Percentiles rank a stretch among this genome's conserved stretches.
These are phyloP conservation scores for Melipona bicolor DNA, from an alignment of 2,888 invertebrate genomes.

Conservation along the genomic window DNA sequence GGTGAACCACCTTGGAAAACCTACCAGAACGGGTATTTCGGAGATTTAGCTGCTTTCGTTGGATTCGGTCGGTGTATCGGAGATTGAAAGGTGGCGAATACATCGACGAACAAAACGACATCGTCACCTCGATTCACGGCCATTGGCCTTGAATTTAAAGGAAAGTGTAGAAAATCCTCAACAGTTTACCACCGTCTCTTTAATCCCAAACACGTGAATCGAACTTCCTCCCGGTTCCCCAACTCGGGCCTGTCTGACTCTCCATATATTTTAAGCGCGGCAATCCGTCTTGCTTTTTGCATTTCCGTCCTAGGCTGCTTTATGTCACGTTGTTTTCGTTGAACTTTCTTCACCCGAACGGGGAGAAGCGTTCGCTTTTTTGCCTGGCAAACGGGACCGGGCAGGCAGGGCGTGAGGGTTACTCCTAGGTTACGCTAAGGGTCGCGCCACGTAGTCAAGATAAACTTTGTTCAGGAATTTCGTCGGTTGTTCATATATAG, in stretches of 20 bases:
- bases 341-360: conserved; percentile 40
- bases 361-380: conserved; percentile 27
- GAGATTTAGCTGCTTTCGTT: conserved; percentile 14
- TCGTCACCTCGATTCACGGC: too few relatives aligned
- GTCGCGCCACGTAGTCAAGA: conserved; percentile 22
- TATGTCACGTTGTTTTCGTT: conserved; percentile 58
- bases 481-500: conserved; percentile 40
- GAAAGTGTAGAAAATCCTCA: not conserved
- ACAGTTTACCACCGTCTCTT: conserved; percentile 26
- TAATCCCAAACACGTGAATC: conserved; percentile 58
- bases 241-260: conserved; percentile 25
- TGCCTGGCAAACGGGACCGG: conserved; percentile 11
- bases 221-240: conserved; percentile 33
- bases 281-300: conserved; percentile 65
- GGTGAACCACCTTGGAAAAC: conserved; percentile 35
- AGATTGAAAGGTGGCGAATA: not conserved
- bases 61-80: not conserved
- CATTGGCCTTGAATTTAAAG: not conserved
- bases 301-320: conserved; percentile 56
- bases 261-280: conserved; percentile 61
- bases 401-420: not conserved
- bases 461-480: conserved; percentile 48
- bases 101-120: not conserved
- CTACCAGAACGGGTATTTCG: conserved; percentile 23
- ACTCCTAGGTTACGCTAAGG: conserved; percentile 7